Evolutionary conservation across 2,888 invertebrate species (phyloP).

Genomic region (Callyntrura sp.): DNA sequence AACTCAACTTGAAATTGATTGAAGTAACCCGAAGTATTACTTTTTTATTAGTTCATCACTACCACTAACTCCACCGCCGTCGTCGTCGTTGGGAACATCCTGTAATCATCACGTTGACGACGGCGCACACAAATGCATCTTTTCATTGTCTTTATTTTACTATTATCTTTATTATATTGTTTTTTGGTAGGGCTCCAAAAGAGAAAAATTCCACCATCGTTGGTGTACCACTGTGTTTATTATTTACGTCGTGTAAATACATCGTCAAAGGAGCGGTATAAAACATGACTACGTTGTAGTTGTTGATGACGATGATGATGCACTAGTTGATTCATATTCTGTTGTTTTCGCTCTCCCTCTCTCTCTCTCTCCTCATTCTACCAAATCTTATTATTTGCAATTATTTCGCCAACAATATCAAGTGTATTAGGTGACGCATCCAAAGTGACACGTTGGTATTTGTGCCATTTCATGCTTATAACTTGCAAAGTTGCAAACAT

Average conservation of each 20-base stretch:
- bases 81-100: not conserved
- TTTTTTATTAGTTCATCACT: constrained; percentile 14
- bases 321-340: constrained; percentile 17
- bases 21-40: not conserved
- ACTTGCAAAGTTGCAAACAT: constrained; percentile 26
- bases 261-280: not conserved
- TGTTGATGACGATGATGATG: constrained; percentile 18
- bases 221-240: constrained; percentile 28
- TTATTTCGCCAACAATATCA: constrained; percentile 37
- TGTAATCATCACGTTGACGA: constrained; percentile 13
- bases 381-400: not conserved
- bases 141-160: constrained; percentile 41
- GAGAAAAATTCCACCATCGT: not conserved
- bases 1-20: not conserved
- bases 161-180: constrained; percentile 24
- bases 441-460: constrained; percentile 72
- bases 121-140: constrained; percentile 23
- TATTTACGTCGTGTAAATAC: constrained; percentile 4
- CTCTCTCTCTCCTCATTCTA: not conserved
- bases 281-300: constrained; percentile 1
- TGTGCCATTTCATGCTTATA: constrained; percentile 76
- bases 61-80: constrained; percentile 7
- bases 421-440: constrained; percentile 52
- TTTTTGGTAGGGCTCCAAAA: constrained; percentile 36
- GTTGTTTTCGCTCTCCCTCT: not conserved